phyloP scores from a whole-genome alignment of 2,113 vertebrate species.

The Phyllopteryx taeniolatus region DNA sequence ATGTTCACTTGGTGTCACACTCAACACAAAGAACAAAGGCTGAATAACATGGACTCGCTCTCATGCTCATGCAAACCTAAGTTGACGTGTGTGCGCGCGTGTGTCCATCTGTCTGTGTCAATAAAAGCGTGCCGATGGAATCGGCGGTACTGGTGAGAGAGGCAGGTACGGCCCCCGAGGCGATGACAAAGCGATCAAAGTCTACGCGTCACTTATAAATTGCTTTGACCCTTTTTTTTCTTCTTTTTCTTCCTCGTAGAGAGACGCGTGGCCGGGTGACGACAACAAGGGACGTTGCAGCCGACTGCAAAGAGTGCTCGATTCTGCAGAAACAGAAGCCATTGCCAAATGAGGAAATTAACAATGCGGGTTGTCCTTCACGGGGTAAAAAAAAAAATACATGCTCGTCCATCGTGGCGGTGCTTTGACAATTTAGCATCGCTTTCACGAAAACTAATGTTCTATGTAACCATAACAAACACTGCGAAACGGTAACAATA shows the following conservation, averaged over 20 bases:
- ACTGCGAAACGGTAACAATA: not conserved
- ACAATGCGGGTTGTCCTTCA: conserved; percentile 65
- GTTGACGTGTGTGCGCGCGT: conserved; percentile 7
- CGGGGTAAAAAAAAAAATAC: conserved; percentile 48
- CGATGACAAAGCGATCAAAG: conserved; percentile 80
- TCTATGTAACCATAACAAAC: not conserved
- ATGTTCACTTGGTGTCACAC: conserved; percentile 19
- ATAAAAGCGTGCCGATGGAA: not conserved
- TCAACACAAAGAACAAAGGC: conserved; percentile 39
- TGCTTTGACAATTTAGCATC: conserved; percentile 26
- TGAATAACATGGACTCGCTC: conserved; percentile 24
- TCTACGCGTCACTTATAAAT: conserved; percentile 80
- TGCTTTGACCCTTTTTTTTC: conserved; percentile 78
- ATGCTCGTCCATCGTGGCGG: conserved; percentile 52
- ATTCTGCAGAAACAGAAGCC: conserved; percentile 67
- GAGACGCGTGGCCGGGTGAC: conserved; percentile 68
- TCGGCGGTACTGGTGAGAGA: conserved; percentile 32
- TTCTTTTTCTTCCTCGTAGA: not conserved
- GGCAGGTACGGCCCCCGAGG: conserved; percentile 68
- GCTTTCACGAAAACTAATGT: not conserved
- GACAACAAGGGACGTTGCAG: conserved; percentile 73
- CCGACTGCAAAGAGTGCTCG: conserved; percentile 74
- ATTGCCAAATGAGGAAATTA: conserved; percentile 67
- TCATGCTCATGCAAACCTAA: conserved; percentile 45
- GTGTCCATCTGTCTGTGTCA: conserved; percentile 12